Conservation (phyloP, 2,113 vertebrate genomes). For the Siniperca knerii region DNA sequence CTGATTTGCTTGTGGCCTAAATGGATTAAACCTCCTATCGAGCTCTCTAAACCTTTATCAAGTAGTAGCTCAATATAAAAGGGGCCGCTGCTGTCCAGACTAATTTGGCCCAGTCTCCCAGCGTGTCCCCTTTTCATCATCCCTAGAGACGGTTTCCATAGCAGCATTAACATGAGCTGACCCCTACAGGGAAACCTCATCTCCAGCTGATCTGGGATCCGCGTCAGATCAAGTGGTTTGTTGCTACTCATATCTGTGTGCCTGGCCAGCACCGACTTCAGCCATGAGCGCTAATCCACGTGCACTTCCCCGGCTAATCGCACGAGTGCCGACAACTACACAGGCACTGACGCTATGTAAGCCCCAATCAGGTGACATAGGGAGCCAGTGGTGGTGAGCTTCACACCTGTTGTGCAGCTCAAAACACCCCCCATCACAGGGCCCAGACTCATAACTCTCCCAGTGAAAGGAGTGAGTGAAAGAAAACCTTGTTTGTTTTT, state of each 20-base stretch:
- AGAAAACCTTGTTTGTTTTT: slow-evolving; percentile 88
- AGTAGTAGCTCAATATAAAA: slow-evolving; percentile 59
- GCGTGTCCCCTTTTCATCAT: slow-evolving; percentile 56
- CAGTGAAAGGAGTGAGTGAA: slow-evolving; percentile 82
- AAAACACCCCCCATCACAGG: slow-evolving; percentile 52
- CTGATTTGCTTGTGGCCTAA: slow-evolving; percentile 57
- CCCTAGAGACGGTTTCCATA: slow-evolving; percentile 75
- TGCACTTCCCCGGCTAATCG: slow-evolving; percentile 59
- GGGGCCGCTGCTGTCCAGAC: slow-evolving; percentile 48
- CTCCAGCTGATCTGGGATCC: slow-evolving; percentile 65
- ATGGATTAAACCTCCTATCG: slow-evolving; percentile 57
- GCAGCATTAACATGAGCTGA: slow-evolving; percentile 64
- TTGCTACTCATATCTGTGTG: slow-evolving; percentile 45
- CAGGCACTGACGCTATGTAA: slow-evolving; percentile 52
- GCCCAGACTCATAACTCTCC: slow-evolving; percentile 83
- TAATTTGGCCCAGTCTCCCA: slow-evolving; percentile 57
- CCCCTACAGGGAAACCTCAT: slow-evolving; percentile 55
- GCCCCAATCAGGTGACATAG: slow-evolving; percentile 76
- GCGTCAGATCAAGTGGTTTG: slow-evolving; percentile 66
- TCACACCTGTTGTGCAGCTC: slow-evolving; percentile 81
- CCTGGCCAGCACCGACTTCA: slow-evolving; percentile 27
- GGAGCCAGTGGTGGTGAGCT: slow-evolving; percentile 45
- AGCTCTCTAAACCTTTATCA: slow-evolving; percentile 60
- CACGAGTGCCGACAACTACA: slow-evolving; percentile 64
- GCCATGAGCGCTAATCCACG: slow-evolving; percentile 76